A percentile compares a stretch with the other conserved stretches of the same genome.
These are phyloP conservation scores for Hydrochoerus hydrochaeris DNA, from an alignment of 2,113 vertebrate genomes.

Conservation along the genomic window DNA sequence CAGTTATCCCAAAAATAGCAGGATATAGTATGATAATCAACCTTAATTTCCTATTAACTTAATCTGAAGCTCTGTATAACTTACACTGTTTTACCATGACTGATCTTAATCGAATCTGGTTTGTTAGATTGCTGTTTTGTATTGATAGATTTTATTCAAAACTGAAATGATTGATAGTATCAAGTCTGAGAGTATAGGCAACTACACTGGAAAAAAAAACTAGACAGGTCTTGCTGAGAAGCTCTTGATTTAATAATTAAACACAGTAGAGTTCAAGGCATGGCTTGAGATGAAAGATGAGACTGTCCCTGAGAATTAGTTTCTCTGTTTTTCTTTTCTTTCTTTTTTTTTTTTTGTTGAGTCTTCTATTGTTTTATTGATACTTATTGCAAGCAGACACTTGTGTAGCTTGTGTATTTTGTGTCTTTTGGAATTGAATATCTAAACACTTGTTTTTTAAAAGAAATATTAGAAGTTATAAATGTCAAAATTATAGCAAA, in stretches of 20 bases:
- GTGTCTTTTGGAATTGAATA: background rate
- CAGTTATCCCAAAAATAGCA: too few species aligned
- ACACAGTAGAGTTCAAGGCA: constrained; percentile 91
- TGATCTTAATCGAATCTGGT: too few species aligned
- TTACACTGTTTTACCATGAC: too few species aligned
- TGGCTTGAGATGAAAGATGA: constrained; percentile 90
- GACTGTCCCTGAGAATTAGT: constrained; percentile 91
- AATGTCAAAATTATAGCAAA: background rate
- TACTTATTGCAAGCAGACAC: constrained; percentile 53
- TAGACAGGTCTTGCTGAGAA: constrained; percentile 87
- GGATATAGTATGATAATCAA: too few species aligned
- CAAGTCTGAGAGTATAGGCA: too few species aligned
- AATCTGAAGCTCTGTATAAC: too few species aligned
- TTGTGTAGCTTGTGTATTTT: background rate
- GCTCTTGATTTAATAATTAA: constrained; percentile 94
- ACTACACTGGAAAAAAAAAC: too few species aligned
- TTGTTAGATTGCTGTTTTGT: too few species aligned
- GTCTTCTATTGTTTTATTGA: constrained; percentile 80
- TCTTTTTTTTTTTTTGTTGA: constrained; percentile 79
- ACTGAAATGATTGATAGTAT: too few species aligned
- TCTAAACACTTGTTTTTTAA: background rate
- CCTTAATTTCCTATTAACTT: too few species aligned
- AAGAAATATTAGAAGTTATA: background rate
- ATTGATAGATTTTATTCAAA: too few species aligned
- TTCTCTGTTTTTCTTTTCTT: constrained; percentile 85